phyloP scores from a whole-genome alignment of 2,888 invertebrate genomes.

The Apodemia hepburni region DNA sequence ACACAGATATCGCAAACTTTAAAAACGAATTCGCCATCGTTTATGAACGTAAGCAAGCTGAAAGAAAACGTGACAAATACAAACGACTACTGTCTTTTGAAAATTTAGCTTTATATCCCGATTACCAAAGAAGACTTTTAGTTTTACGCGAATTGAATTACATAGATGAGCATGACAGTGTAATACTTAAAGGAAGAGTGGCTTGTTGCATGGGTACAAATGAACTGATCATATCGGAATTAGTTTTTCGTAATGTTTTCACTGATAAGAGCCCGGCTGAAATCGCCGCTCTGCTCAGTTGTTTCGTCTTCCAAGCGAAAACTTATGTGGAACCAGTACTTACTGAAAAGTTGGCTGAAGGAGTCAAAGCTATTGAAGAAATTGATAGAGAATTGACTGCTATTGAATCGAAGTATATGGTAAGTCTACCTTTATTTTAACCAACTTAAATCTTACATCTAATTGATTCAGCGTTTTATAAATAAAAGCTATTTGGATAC shows the following conservation, averaged over 20 bases:
- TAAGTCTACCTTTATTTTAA: constrained; percentile 43
- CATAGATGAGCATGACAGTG: constrained; percentile 70
- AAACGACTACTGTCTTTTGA: constrained; percentile 90
- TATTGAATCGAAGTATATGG: constrained; percentile 83
- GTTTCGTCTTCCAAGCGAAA: constrained; percentile 95
- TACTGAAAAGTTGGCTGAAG: constrained; percentile 79
- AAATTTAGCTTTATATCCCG: constrained; percentile 92
- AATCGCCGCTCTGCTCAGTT: constrained; percentile 96
- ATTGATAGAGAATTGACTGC: constrained; percentile 84
- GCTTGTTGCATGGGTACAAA: constrained; percentile 81
- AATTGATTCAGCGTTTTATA: no score
- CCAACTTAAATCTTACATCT: no score
- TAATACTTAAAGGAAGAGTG: constrained; percentile 68
- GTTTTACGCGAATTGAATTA: constrained; percentile 89
- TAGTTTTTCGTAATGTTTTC: constrained; percentile 94
- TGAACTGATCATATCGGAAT: constrained; percentile 95
- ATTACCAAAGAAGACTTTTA: constrained; percentile 90
- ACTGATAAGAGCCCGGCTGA: constrained; percentile 93
- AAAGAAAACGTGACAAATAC: constrained; percentile 84
- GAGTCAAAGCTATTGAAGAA: constrained; percentile 84
- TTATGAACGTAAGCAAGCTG: constrained; percentile 86
- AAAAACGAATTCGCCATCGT: constrained; percentile 88
- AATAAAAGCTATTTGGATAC: no score
- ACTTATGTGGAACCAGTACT: constrained; percentile 81
- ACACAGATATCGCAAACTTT: constrained; percentile 89